Percentiles rank a stretch among this genome's conserved stretches.
These are phyloP conservation scores for Caenorhabditis latens DNA, from an alignment of 1,140 invertebrate genomes.

Conservation along the genomic window DNA sequence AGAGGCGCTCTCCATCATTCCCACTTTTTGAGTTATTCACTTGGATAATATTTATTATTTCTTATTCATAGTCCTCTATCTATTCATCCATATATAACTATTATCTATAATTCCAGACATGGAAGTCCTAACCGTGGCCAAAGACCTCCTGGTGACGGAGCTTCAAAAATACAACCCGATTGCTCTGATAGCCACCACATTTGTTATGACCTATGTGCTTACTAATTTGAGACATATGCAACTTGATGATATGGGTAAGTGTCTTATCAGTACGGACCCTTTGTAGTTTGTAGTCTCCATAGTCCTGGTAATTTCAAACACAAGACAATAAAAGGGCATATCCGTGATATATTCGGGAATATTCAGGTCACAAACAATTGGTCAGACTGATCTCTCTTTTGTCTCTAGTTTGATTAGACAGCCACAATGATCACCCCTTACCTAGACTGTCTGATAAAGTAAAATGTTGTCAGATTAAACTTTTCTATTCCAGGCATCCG, in stretches of 20 bases:
- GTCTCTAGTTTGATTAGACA: constrained; percentile 29
- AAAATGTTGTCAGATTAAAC: background rate
- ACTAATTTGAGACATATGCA: constrained; percentile 57
- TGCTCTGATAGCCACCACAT: background rate
- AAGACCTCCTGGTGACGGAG: background rate
- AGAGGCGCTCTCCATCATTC: background rate
- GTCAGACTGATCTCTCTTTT: constrained; percentile 7
- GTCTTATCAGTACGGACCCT: background rate
- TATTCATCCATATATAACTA: background rate
- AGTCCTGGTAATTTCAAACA: background rate
- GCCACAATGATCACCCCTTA: constrained; percentile 8
- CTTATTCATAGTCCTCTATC: background rate
- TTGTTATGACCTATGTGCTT: constrained; percentile 3
- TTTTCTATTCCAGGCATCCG: constrained; percentile 15
- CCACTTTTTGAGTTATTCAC: background rate
- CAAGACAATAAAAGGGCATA: background rate
- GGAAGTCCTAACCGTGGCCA: background rate
- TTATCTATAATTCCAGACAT: background rate
- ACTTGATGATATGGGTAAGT: constrained; percentile 56
- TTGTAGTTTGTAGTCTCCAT: no score
- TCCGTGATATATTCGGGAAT: no score
- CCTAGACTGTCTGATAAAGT: background rate
- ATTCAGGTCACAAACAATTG: background rate
- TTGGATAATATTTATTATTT: background rate
- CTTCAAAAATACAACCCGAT: constrained; percentile 56